Conservation (phyloP, 2,797 vertebrate species). For the Lepus townsendii region DNA sequence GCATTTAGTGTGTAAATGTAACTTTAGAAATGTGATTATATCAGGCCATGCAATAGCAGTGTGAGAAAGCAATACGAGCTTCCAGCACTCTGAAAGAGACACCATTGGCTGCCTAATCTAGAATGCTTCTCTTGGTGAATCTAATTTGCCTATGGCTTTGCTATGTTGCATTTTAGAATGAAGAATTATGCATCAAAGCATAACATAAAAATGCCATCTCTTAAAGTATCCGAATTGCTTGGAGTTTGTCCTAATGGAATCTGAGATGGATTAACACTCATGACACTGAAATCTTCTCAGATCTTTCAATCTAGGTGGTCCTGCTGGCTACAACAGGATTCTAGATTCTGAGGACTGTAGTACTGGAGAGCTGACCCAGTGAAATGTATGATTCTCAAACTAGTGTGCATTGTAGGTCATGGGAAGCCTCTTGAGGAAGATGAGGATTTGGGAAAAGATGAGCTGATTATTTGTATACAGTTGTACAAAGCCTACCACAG, state of each 20-base stretch:
- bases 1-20: neutral
- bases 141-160: neutral
- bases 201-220: neutral
- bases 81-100: neutral
- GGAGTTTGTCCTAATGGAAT: neutral
- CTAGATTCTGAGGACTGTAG: neutral
- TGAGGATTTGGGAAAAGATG: neutral
- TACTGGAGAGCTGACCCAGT: fast-evolving
- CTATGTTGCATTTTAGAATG: neutral
- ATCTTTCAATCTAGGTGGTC: fast-evolving
- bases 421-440: neutral
- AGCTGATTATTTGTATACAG: neutral
- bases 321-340: neutral
- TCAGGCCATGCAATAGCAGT: neutral
- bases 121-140: neutral
- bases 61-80: neutral
- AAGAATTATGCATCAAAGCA: neutral
- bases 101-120: neutral
- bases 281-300: no score
- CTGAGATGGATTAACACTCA: neutral
- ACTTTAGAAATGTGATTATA: constrained; percentile 6
- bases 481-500: neutral
- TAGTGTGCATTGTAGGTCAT: neutral
- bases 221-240: neutral
- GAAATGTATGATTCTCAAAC: neutral